Conservation (phyloP, 2,797 vertebrate genomes). For the Myotis planiceps region DNA sequence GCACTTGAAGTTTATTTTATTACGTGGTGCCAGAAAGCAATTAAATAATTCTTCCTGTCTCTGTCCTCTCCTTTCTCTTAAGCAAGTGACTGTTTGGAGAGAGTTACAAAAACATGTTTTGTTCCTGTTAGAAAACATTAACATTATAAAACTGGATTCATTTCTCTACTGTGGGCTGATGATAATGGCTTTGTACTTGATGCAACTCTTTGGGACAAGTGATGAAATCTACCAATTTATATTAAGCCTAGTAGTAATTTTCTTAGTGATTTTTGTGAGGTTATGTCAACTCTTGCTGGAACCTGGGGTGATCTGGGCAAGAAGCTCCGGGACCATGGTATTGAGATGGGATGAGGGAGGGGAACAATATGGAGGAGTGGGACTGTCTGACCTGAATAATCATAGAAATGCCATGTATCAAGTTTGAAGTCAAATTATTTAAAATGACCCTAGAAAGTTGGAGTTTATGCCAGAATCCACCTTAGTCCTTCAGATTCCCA, state of each 20-base stretch:
- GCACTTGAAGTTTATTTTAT: neutral
- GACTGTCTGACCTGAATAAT: neutral
- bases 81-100: neutral
- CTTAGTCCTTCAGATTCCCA: neutral
- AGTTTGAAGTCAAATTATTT: conserved; percentile 30
- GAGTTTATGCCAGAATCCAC: neutral
- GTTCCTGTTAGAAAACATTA: conserved; percentile 34
- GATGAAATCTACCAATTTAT: conserved; percentile 6
- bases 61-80: neutral
- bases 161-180: neutral
- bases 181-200: neutral
- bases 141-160: conserved; percentile 21
- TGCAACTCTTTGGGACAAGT: neutral
- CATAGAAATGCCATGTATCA: neutral
- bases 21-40: neutral
- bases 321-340: neutral
- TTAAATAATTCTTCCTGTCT: conserved; percentile 36
- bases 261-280: neutral
- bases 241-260: neutral
- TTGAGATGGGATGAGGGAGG: neutral
- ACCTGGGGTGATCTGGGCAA: neutral
- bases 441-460: neutral
- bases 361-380: neutral
- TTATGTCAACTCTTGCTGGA: neutral
- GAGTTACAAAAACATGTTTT: conserved; percentile 31